A percentile compares a stretch with the other conserved stretches of the same genome.
Evolutionary conservation across 2,888 invertebrate genomes (phyloP).

Genomic region (Teleiodes luculella): DNA sequence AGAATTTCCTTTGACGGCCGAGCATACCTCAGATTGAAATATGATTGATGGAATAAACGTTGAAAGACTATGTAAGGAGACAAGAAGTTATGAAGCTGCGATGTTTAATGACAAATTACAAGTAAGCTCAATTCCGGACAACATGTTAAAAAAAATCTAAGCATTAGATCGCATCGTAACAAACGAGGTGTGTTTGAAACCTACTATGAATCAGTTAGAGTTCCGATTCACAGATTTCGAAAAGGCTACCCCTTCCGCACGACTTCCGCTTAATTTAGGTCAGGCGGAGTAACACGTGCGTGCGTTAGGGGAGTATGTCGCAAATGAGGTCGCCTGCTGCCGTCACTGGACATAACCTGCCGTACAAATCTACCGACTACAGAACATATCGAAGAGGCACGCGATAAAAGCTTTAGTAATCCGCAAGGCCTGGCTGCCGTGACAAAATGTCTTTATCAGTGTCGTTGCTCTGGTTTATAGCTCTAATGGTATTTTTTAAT

Average conservation of each 20-base stretch:
- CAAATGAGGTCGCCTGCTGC: conserved; percentile 49
- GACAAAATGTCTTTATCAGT: conserved; percentile 10
- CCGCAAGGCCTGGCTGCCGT: conserved; percentile 1
- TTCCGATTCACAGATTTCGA: conserved; percentile 26
- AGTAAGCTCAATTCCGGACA: neutral
- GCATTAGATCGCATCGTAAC: too few relatives aligned
- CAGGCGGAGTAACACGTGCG: conserved; percentile 45
- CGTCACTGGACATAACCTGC: conserved; percentile 13
- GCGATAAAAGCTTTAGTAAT: conserved; percentile 18
- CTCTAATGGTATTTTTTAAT: neutral
- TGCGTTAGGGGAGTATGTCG: conserved; percentile 42
- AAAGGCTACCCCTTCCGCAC: conserved; percentile 31
- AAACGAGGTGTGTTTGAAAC: conserved; percentile 16
- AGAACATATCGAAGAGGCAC: conserved; percentile 18
- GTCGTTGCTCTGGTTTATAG: conserved; percentile 4
- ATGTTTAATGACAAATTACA: neutral
- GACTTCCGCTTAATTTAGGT: conserved; percentile 50
- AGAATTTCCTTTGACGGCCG: conserved; percentile 35
- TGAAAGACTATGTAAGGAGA: conserved; percentile 30
- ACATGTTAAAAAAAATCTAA: neutral
- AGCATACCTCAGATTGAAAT: conserved; percentile 44
- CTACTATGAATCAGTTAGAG: conserved; percentile 28
- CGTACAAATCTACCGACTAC: neutral
- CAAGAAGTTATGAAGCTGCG: conserved; percentile 13
- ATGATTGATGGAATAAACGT: conserved; percentile 42